Conservation (phyloP, 2,113 vertebrate species). For the Gymnogyps californianus region DNA sequence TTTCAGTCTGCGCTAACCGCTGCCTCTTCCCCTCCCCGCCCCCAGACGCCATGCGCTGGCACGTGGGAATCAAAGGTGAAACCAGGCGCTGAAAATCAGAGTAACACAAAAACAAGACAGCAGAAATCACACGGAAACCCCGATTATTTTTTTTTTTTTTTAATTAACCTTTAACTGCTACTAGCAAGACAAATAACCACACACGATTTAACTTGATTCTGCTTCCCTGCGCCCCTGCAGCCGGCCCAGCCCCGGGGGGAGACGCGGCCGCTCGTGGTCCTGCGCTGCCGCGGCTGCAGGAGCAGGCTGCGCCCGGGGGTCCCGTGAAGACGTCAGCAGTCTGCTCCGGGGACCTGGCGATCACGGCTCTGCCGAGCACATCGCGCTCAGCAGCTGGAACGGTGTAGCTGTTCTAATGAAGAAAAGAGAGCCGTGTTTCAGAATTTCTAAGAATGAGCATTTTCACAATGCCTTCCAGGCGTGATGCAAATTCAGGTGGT, state of each 20-base stretch:
- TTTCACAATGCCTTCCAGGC: not conserved
- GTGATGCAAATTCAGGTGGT: fast-evolving
- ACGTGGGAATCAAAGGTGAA: not conserved
- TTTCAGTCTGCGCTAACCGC: not conserved
- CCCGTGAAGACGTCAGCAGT: not conserved
- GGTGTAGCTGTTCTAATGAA: not conserved
- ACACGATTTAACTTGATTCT: not conserved
- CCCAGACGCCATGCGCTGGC: not conserved
- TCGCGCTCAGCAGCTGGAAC: fast-evolving
- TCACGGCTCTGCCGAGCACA: not conserved
- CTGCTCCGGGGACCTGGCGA: not conserved
- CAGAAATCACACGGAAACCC: not conserved
- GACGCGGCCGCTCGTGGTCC: not conserved
- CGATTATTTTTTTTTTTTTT: not conserved
- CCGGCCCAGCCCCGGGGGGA: not conserved
- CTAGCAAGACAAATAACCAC: not conserved
- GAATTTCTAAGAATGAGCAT: not conserved
- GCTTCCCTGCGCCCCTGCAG: not conserved
- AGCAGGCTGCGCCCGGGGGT: not conserved
- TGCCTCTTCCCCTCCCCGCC: not conserved
- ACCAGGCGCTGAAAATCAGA: not conserved
- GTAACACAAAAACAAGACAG: not conserved
- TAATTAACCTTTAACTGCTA: not conserved
- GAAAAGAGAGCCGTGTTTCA: not conserved
- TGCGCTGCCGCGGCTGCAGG: not conserved